Evolutionary conservation across 2,797 vertebrate species (phyloP).

Genomic region (Okamejei kenojei): DNA sequence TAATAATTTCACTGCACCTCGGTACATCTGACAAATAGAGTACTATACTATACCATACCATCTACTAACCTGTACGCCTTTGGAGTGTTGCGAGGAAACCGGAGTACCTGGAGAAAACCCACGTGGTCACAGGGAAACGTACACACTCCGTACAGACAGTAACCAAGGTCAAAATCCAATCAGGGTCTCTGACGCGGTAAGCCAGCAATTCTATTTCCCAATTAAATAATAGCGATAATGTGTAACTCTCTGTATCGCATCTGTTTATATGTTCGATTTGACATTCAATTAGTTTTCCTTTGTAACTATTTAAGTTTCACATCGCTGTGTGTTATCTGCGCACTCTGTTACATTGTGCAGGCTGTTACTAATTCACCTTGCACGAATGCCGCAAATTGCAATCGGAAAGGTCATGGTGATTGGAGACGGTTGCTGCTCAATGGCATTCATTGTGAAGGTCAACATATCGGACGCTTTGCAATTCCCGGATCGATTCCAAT

Average conservation of each 20-base stretch:
- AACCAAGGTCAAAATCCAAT: no score
- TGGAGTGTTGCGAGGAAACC: no score
- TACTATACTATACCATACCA: no score
- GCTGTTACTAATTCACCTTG: not conserved
- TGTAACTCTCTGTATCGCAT: not conserved
- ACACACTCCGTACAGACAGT: no score
- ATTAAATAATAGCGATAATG: not conserved
- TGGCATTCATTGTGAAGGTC: not conserved
- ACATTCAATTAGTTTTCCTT: not conserved
- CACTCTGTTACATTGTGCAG: not conserved
- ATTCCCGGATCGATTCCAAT: conserved; percentile 10
- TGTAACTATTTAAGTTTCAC: not conserved
- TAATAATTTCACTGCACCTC: no score
- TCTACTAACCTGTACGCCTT: no score
- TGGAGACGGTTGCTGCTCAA: conserved; percentile 6
- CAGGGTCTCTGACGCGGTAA: no score
- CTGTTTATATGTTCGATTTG: not conserved
- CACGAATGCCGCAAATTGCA: not conserved
- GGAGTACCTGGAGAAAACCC: no score
- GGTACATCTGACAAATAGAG: no score
- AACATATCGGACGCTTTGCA: conserved; percentile 10
- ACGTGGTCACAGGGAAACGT: no score
- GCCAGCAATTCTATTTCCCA: no score
- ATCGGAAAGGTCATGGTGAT: not conserved
- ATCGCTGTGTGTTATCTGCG: not conserved